phyloP scores from a whole-genome alignment of 2,113 vertebrate genomes.

The Pseudolaguvia tuberculata region DNA sequence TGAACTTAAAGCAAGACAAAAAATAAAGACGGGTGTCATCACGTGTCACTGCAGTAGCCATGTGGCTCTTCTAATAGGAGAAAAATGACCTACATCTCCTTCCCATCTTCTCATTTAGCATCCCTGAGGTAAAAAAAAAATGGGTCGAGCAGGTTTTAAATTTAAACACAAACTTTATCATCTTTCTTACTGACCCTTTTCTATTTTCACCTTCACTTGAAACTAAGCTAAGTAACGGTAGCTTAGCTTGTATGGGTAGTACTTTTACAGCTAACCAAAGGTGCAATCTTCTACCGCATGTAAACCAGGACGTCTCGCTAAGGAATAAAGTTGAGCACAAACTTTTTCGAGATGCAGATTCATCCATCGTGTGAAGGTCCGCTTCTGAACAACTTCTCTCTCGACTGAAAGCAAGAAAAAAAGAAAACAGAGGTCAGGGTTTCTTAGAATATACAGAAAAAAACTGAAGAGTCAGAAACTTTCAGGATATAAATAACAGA shows the following conservation, averaged over 20 bases:
- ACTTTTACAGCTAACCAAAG: not conserved
- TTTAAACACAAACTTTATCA: constrained; percentile 8
- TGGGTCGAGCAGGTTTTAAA: not conserved
- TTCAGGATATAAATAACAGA: too few relatives aligned
- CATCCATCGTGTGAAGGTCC: constrained; percentile 96
- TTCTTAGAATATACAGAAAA: not conserved
- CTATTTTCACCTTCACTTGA: not conserved
- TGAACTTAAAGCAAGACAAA: too few relatives aligned
- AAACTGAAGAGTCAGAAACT: not conserved
- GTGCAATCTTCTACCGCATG: not conserved
- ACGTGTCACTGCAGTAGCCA: not conserved
- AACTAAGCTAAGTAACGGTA: not conserved
- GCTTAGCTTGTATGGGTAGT: not conserved
- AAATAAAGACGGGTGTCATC: too few relatives aligned
- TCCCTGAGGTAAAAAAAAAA: not conserved
- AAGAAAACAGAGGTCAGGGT: not conserved
- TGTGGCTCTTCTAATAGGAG: not conserved
- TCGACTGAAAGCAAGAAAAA: constrained; percentile 75
- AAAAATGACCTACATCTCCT: not conserved
- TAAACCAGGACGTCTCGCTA: not conserved
- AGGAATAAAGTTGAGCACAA: constrained; percentile 26
- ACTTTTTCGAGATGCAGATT: constrained; percentile 96
- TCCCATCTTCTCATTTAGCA: not conserved
- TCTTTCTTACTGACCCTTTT: not conserved
- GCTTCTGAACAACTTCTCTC: constrained; percentile 93